Conservation (phyloP, 92 coral and sea anemone genomes). For the Muricea muricata region DNA sequence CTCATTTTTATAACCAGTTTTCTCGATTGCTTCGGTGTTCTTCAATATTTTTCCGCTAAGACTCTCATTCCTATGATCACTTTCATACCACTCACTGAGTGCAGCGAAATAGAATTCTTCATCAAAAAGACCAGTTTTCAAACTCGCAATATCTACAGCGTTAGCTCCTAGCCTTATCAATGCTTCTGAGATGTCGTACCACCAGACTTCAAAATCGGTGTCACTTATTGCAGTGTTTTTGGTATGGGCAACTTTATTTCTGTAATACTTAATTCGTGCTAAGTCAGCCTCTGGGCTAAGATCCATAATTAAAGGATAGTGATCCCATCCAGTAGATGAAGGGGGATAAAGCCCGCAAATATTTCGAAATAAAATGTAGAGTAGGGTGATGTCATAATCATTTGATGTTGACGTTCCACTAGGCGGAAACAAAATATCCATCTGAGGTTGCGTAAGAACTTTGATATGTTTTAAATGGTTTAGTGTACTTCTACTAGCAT, state of each 20-base stretch:
- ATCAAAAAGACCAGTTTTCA: background rate
- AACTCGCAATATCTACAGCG: background rate
- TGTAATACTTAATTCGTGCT: constrained; percentile 22
- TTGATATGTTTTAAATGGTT: background rate
- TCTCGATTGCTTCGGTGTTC: background rate
- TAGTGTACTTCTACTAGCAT: background rate
- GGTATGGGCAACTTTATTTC: constrained; percentile 15
- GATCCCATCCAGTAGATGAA: background rate
- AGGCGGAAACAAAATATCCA: constrained; percentile 14
- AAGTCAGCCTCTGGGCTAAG: constrained; percentile 8
- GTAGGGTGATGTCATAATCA: constrained; percentile 17
- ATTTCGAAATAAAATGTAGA: background rate
- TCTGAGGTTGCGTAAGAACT: background rate
- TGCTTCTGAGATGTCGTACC: constrained; percentile 33
- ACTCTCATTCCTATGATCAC: background rate
- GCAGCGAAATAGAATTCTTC: background rate
- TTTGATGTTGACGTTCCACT: background rate
- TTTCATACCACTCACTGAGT: background rate
- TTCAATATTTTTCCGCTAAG: background rate
- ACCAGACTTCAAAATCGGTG: constrained; percentile 15
- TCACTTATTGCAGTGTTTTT: constrained; percentile 14
- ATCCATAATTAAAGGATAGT: background rate
- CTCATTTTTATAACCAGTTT: background rate
- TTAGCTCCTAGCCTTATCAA: background rate
- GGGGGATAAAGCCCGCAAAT: constrained; percentile 31